Conservation (phyloP, 53 echinoderm and acorn worm genomes). For the Stichopus horrens region DNA sequence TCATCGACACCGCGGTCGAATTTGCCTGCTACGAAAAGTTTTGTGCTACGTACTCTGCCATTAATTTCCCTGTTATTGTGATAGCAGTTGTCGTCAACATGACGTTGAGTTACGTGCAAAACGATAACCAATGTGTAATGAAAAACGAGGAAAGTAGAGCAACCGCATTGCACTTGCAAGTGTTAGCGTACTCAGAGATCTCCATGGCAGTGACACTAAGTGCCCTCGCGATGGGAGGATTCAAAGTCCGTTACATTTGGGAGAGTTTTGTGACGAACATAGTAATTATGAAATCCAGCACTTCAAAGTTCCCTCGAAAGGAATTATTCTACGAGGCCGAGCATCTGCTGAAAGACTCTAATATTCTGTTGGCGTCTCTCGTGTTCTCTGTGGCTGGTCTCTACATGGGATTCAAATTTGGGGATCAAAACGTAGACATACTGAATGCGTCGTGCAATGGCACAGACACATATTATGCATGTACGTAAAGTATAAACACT, state of each 20-base stretch:
- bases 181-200: background rate
- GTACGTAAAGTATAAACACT: background rate
- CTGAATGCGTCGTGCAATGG: background rate
- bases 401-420: conserved; percentile 10
- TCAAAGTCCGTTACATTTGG: background rate
- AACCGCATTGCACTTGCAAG: background rate
- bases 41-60: background rate
- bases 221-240: background rate
- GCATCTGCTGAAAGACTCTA: background rate
- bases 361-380: background rate
- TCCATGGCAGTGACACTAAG: background rate
- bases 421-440: background rate
- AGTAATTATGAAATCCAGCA: background rate
- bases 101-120: background rate
- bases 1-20: background rate
- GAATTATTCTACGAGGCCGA: background rate
- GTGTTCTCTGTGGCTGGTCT: background rate
- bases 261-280: background rate
- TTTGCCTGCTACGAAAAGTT: background rate
- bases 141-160: background rate
- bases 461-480: background rate
- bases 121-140: background rate
- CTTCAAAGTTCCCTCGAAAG: background rate
- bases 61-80: background rate
- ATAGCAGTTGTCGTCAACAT: background rate